Evolutionary conservation across 2,888 invertebrate species (phyloP), one percentile per base, ranked within the genome.

Genomic region (Eudasyphora cyanicolor): DNA sequence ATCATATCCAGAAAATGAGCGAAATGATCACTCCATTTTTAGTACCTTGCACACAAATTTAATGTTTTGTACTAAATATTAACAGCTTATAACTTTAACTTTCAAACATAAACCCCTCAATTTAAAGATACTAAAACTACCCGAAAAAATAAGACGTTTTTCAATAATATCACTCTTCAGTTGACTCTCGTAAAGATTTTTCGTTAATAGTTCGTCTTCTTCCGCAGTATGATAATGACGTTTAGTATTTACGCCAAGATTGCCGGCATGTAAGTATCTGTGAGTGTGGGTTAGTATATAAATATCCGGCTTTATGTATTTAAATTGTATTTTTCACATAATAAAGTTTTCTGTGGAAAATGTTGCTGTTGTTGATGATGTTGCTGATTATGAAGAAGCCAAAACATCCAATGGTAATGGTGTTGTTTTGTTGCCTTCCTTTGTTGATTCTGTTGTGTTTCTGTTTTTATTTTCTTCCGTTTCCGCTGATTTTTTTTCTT

Each of bases 241-340:
- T 29, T 29, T 38, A n/a, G n/a, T 45, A 45, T 45, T 3, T n/a
- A n/a, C n/a, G n/a, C 2, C 45, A 14, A 38, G 1, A 38, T 2
- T 38, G 38, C 14, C 1, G 14, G 27, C 32, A 3, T 69, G 17
- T n/a, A n/a, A n/a, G n/a, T n/a, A n/a, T n/a, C n/a, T 71, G 27
- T 49, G 27, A 64, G 2, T 38, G 42, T 60, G 8, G n/a, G n/a
- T n/a, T n/a, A n/a, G n/a, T n/a, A n/a, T n/a, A n/a, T n/a, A n/a
- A n/a, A n/a, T n/a, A n/a, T n/a, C n/a, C n/a, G n/a, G n/a, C n/a
- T n/a, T n/a, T 69, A 14, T 45, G 19, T 71, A 32, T 77, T 71
- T 60, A 77, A 71, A 62, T 70, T 24, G 57, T 77, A 49, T 77
- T 77, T 77, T 77, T 1, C 77, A 79, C 79, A 75, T 75, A 75